A percentile compares a stretch with the other conserved stretches of the same genome.
Conservation (phyloP, 2,888 invertebrate genomes). For the Drosophila paranaensis region DNA sequence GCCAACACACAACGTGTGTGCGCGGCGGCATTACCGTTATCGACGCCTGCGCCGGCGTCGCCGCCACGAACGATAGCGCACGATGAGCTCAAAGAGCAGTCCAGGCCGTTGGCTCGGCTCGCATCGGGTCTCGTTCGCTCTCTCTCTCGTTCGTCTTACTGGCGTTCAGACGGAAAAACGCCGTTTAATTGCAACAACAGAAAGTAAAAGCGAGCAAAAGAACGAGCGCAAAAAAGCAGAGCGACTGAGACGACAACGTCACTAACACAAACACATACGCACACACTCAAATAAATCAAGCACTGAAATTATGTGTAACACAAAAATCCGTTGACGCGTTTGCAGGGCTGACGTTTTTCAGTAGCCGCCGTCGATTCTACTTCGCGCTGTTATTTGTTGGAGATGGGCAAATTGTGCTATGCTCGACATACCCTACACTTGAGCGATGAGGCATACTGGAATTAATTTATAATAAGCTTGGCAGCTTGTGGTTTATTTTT, state of each 20-base stretch:
- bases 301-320: slow-evolving; percentile 64
- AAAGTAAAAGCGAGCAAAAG: slow-evolving; percentile 78
- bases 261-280: slow-evolving; percentile 34
- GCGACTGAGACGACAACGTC: slow-evolving; percentile 45
- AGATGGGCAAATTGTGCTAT: slow-evolving; percentile 37
- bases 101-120: slow-evolving; percentile 40
- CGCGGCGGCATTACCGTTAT: slow-evolving; percentile 71
- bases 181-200: slow-evolving; percentile 77
- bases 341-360: slow-evolving; percentile 51
- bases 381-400: slow-evolving; percentile 35
- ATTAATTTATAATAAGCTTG: not conserved
- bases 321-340: slow-evolving; percentile 74
- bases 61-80: slow-evolving; percentile 42
- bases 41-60: slow-evolving; percentile 63
- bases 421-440: slow-evolving; percentile 38
- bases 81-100: slow-evolving; percentile 60
- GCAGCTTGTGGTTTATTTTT: not conserved
- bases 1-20: slow-evolving; percentile 60
- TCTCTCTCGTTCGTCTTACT: slow-evolving; percentile 42
- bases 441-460: not conserved
- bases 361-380: slow-evolving; percentile 39
- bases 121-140: slow-evolving; percentile 39
- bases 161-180: slow-evolving; percentile 73
- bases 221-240: slow-evolving; percentile 64
- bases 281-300: slow-evolving; percentile 22